phyloP scores from a whole-genome alignment of 2,113 vertebrate species.

The Cariama cristata region DNA sequence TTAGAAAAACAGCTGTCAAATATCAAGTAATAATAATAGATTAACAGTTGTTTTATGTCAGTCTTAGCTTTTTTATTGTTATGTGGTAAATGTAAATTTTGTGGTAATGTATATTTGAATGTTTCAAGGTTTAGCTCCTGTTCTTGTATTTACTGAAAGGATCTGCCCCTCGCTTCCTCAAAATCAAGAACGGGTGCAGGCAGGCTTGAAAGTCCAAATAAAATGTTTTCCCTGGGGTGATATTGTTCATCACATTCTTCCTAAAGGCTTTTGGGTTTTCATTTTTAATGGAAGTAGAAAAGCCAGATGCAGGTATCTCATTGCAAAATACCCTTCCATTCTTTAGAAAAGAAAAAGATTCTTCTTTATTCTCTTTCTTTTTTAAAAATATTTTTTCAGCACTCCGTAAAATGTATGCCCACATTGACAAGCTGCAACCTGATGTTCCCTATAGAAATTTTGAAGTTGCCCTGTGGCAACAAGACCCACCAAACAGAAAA shows the following conservation, averaged over 20 bases:
- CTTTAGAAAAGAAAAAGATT: background rate
- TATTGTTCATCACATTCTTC: conserved; percentile 29
- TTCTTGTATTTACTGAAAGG: background rate
- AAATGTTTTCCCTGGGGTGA: background rate
- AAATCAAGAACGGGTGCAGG: background rate
- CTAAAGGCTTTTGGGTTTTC: conserved; percentile 4
- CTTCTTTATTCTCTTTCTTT: background rate
- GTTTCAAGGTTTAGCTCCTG: background rate
- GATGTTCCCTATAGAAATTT: background rate
- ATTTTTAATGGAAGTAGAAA: conserved; percentile 3
- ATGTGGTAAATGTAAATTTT: background rate
- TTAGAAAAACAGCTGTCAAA: background rate
- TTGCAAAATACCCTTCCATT: conserved; percentile 23
- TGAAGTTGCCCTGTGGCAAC: background rate
- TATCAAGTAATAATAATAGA: background rate
- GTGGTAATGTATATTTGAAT: background rate
- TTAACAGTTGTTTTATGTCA: background rate
- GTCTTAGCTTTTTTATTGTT: background rate
- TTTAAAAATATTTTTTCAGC: background rate
- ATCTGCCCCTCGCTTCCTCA: background rate
- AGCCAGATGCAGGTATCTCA: conserved; percentile 28
- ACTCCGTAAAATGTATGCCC: background rate
- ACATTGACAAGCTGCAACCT: background rate
- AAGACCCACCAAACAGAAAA: background rate
- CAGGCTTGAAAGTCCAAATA: background rate